A percentile compares a stretch with the other conserved stretches of the same genome.
Conservation (phyloP, 1,140 invertebrate genomes). For the Leguminivora glycinivorella region DNA sequence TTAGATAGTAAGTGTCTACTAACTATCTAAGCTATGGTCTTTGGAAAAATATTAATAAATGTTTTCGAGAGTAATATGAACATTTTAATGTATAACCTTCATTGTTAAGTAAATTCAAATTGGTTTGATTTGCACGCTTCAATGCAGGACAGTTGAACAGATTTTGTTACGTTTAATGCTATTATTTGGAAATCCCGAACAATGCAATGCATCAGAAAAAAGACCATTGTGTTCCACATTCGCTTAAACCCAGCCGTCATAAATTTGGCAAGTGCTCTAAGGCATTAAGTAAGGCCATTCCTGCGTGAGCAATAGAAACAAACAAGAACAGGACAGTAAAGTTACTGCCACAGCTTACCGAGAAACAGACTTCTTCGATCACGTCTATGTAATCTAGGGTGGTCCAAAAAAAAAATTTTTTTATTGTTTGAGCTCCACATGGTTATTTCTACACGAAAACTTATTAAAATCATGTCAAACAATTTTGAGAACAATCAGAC, state of each 20-base stretch:
- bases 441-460: no score
- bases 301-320: neutral
- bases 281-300: constrained; percentile 10
- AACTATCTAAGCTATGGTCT: no score
- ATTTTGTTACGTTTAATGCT: no score
- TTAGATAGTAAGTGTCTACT: neutral
- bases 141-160: neutral
- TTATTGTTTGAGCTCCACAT: no score
- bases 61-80: no score
- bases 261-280: constrained; percentile 14
- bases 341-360: neutral
- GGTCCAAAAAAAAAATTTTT: no score
- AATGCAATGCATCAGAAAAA: neutral
- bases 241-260: neutral
- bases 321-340: neutral
- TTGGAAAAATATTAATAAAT: no score
- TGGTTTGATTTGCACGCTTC: no score
- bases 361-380: neutral
- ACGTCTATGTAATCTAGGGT: neutral
- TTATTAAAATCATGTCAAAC: no score
- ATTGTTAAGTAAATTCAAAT: no score
- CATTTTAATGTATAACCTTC: no score
- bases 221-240: neutral
- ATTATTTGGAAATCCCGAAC: neutral
- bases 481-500: no score